phyloP scores from a whole-genome alignment of 2,113 vertebrate species.

The Corvus hawaiiensis region DNA sequence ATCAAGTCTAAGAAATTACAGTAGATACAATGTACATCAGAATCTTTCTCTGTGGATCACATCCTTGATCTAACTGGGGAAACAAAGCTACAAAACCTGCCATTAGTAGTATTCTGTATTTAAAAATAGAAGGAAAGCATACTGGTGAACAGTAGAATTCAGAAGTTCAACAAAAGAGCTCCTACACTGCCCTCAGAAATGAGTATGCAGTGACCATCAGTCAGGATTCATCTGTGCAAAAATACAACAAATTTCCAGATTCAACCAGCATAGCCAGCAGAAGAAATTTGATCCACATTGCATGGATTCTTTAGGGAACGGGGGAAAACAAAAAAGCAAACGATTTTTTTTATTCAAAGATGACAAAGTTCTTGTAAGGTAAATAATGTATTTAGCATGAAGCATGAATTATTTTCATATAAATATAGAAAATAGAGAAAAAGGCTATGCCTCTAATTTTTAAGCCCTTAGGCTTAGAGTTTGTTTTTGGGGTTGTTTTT shows the following conservation, averaged over 20 bases:
- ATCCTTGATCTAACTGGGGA: constrained; percentile 59
- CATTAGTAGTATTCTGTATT: constrained; percentile 73
- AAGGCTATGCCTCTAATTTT: constrained; percentile 94
- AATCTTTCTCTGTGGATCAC: constrained; percentile 69
- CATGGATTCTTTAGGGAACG: constrained; percentile 85
- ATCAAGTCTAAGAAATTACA: constrained; percentile 61
- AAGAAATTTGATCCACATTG: constrained; percentile 88
- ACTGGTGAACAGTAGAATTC: constrained; percentile 44
- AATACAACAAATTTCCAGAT: constrained; percentile 81
- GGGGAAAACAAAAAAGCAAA: constrained; percentile 76
- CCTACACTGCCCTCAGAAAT: constrained; percentile 76
- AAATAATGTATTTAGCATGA: constrained; percentile 99
- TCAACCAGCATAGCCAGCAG: constrained; percentile 91
- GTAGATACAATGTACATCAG: constrained; percentile 52
- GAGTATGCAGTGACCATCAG: constrained; percentile 82
- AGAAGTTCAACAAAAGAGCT: constrained; percentile 38
- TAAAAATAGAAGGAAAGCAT: constrained; percentile 37
- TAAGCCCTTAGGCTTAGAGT: constrained; percentile 89
- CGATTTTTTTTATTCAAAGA: constrained; percentile 90
- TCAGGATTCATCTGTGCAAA: constrained; percentile 86
- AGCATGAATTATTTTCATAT: constrained; percentile 99
- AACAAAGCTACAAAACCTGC: constrained; percentile 76
- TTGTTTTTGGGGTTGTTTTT: constrained; percentile 28
- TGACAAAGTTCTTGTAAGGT: constrained; percentile 94
- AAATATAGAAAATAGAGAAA: constrained; percentile 96